Evolutionary conservation across 2,113 vertebrate species (phyloP), one percentile per base, ranked within the genome.

Genomic region (Gallinago media): DNA sequence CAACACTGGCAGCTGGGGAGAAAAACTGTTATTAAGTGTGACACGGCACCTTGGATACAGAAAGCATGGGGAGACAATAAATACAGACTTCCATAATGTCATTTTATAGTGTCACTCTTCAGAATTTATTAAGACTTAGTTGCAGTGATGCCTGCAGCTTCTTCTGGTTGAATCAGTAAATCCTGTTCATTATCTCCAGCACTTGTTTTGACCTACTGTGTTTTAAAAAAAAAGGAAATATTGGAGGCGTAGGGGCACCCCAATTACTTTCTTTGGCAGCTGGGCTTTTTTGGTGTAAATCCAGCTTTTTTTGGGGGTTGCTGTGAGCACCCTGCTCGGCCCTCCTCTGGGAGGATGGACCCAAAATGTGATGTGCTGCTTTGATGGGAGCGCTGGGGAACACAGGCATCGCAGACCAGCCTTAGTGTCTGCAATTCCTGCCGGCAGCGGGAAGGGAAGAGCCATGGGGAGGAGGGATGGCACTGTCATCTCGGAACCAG

Each of bases 21-120:
- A 50, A 91, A 77, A 92, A 54, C 88, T 88, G 85, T 94, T 90
- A 84, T 90, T 91, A 96, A 92, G 66, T 54, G 85, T 95, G 88
- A 92, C 0, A 22, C 1, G 11, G 83, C 61, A 68, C 94, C 88
- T 36, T 78, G 95, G 84, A 74, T 85, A 61, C 11, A 3, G 72
- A 71, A 75, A 72, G 68, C 90, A 77, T 47, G 82, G 92, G 79
- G 79, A 86, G 85, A 52, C 79, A 83, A 78, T 90, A 90, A 94
- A 80, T 66, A 83, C 56, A 87, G 92, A 59, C 83, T 83, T 90
- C 88, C 15, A 15, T 77, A 71, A 67, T 86, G 82, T 74, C 82
- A 42, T 83, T 90, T 92, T 29, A 13, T 52, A 32, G 78, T 88
- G 89, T 88, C 93, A 86, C 78, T 92, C 67, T 74, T 77, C 88